Percentiles rank a stretch among this genome's conserved stretches.
These are phyloP conservation scores for Archegozetes longisetosus DNA, from an alignment of 1,140 invertebrate genomes.

Conservation along the genomic window DNA sequence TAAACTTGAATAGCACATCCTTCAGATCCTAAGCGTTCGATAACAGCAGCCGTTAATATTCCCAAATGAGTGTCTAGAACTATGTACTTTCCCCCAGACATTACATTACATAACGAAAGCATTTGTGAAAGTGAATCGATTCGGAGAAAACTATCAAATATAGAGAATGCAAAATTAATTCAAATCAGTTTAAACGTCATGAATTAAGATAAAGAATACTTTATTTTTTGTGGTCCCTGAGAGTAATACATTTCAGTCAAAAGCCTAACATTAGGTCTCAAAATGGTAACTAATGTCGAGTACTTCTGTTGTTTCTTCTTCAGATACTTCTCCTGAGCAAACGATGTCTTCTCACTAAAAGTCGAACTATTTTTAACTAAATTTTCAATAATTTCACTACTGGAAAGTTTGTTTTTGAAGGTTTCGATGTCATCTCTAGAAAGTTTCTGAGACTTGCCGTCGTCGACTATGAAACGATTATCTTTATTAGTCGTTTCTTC, in stretches of 20 bases:
- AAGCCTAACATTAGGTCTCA: constrained; percentile 52
- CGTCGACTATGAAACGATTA: constrained; percentile 66
- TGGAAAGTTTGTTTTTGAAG: constrained; percentile 49
- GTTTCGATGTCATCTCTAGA: constrained; percentile 61
- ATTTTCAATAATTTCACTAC: constrained; percentile 12
- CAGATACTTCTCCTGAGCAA: constrained; percentile 19
- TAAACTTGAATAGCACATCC: constrained; percentile 55
- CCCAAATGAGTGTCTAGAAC: constrained; percentile 75
- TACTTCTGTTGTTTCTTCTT: constrained; percentile 18
- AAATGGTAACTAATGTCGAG: constrained; percentile 11
- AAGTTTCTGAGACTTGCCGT: constrained; percentile 68
- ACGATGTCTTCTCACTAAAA: constrained; percentile 15
- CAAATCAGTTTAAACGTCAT: neutral
- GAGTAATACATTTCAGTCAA: constrained; percentile 60
- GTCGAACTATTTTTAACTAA: constrained; percentile 16
- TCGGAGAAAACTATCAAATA: constrained; percentile 40
- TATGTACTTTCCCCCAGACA: constrained; percentile 54
- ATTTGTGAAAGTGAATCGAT: constrained; percentile 75
- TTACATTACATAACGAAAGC: constrained; percentile 58
- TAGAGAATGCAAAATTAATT: constrained; percentile 9
- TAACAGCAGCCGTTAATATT: constrained; percentile 57
- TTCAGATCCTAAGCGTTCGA: constrained; percentile 44
- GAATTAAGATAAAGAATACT: constrained; percentile 31
- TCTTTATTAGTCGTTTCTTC: constrained; percentile 42
- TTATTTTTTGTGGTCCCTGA: constrained; percentile 54